Percentiles rank a stretch among this genome's conserved stretches.
These are phyloP conservation scores for Helicoverpa zea DNA, from an alignment of 1,140 invertebrate genomes.

Conservation along the genomic window DNA sequence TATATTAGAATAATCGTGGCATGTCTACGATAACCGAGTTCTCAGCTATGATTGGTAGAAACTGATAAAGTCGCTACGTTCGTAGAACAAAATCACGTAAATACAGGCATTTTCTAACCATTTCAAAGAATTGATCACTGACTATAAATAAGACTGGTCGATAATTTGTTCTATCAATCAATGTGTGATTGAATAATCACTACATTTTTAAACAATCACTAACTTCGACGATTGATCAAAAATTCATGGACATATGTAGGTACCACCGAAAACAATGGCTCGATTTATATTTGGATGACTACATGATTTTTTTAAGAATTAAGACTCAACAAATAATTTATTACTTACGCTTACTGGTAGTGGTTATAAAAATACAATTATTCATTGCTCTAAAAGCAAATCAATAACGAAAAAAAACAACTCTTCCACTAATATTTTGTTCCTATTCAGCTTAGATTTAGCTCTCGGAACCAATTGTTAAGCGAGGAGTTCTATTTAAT, in stretches of 20 bases:
- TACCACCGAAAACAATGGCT: neutral
- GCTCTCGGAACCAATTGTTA: too few relatives aligned
- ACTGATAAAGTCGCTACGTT: neutral
- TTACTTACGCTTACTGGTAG: too few relatives aligned
- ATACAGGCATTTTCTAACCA: neutral
- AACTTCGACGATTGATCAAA: neutral
- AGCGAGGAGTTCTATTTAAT: too few relatives aligned
- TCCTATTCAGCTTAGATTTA: too few relatives aligned
- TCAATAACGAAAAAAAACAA: too few relatives aligned
- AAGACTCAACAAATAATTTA: too few relatives aligned
- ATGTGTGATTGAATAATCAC: neutral
- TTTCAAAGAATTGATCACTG: neutral
- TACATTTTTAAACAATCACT: neutral
- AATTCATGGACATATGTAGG: neutral
- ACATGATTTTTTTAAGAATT: too few relatives aligned
- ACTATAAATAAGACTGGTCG: neutral
- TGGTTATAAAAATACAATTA: too few relatives aligned
- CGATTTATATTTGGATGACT: neutral
- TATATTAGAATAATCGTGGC: conserved; percentile 1
- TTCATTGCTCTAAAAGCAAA: too few relatives aligned
- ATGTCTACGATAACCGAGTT: conserved; percentile 28
- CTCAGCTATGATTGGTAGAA: neutral
- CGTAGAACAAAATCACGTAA: neutral
- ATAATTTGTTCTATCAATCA: conserved; percentile 7
- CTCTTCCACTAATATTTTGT: too few relatives aligned